Evolutionary conservation across 1,140 invertebrate genomes (phyloP).

Genomic region (Drosophila nigrodunni): DNA sequence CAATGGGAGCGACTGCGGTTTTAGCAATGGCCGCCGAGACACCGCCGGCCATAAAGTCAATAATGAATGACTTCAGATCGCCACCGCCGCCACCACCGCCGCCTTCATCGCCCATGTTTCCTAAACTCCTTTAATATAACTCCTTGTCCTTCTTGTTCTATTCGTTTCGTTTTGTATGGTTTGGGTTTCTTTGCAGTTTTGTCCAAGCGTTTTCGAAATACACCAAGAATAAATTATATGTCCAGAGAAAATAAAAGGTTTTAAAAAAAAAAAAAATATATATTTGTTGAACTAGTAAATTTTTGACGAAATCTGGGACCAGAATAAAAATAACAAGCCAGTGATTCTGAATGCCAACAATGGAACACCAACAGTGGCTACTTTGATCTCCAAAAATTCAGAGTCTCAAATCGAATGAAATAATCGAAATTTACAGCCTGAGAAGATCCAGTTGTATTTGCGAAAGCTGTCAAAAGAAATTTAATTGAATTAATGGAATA

Average conservation of each 20-base stretch:
- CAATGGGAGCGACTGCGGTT: constrained; percentile 95
- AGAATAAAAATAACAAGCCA: constrained; percentile 2
- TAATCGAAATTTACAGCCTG: no score
- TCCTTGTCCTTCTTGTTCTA: not conserved
- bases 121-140: not conserved
- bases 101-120: constrained; percentile 85
- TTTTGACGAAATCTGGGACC: constrained; percentile 8
- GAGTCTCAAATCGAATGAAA: no score
- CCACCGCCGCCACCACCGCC: constrained; percentile 42
- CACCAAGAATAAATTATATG: constrained; percentile 2
- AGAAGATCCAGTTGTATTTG: no score
- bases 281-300: not conserved
- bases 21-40: constrained; percentile 95
- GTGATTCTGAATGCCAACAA: constrained; percentile 8
- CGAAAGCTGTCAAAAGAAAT: constrained; percentile 4
- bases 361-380: not conserved
- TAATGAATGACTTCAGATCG: constrained; percentile 85
- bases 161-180: not conserved
- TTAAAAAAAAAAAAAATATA: not conserved
- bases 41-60: constrained; percentile 94
- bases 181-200: not conserved
- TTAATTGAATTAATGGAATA: constrained; percentile 13
- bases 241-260: constrained; percentile 11
- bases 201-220: not conserved
- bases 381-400: not conserved